A percentile compares a stretch with the other conserved stretches of the same genome.
phyloP scores from a whole-genome alignment of 2,797 vertebrate species.

The Diceros bicornis region DNA sequence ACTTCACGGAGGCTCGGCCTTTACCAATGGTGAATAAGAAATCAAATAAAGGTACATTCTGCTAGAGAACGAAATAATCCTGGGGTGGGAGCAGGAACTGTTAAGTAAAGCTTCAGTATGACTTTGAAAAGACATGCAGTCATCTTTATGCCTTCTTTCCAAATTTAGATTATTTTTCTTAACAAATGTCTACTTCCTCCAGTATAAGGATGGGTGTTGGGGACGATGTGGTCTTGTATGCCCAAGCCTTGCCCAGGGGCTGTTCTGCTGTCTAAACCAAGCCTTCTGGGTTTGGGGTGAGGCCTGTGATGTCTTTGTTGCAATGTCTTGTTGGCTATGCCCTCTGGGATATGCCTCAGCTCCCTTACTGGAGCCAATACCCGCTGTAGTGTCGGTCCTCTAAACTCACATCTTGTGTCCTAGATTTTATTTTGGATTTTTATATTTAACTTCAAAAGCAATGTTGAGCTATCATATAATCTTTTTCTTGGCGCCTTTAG shows the following conservation, averaged over 20 bases:
- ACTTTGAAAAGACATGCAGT: not conserved
- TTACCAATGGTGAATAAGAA: not conserved
- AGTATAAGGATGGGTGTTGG: too few species aligned
- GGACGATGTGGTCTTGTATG: too few species aligned
- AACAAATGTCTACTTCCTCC: not conserved
- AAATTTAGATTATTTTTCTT: not conserved
- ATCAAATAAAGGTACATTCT: not conserved
- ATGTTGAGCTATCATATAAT: slow-evolving; percentile 13
- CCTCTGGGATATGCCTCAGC: not conserved
- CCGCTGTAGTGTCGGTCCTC: not conserved
- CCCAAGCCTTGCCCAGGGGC: not conserved
- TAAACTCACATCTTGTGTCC: not conserved
- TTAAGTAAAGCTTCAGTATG: not conserved
- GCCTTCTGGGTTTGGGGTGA: not conserved
- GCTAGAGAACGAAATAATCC: not conserved
- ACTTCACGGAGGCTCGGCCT: not conserved
- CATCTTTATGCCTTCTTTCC: not conserved
- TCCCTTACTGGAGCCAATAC: not conserved
- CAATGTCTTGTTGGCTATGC: fast-evolving
- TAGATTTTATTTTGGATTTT: slow-evolving; percentile 50
- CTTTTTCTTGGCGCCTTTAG: not conserved
- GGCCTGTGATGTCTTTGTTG: not conserved
- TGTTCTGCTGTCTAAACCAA: not conserved
- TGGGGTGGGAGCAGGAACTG: not conserved
- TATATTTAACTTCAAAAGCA: slow-evolving; percentile 38